Conservation (phyloP, 2,113 vertebrate genomes). For the Nesogale talazaci region DNA sequence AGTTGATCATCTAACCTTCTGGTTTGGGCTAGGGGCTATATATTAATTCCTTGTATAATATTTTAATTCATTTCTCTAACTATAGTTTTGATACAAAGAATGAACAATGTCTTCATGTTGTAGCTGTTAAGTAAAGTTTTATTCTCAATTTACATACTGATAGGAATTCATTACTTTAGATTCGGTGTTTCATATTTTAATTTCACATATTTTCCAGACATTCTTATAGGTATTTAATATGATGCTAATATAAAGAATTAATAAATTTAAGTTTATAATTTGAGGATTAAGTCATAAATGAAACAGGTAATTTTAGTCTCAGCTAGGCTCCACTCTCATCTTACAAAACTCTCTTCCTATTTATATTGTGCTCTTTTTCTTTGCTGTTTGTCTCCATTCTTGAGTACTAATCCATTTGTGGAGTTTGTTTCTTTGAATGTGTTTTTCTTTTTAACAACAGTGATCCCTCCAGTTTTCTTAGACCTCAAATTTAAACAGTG, state of each 20-base stretch:
- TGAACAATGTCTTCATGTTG: not conserved
- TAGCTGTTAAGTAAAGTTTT: not conserved
- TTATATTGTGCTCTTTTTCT: not conserved
- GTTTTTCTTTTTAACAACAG: not conserved
- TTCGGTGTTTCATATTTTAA: not conserved
- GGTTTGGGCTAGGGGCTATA: not conserved
- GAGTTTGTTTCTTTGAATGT: not conserved
- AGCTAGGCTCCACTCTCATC: not conserved
- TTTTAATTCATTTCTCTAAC: constrained; percentile 8
- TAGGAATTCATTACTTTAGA: not conserved
- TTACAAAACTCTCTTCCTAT: not conserved
- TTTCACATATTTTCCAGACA: not conserved
- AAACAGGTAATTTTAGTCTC: not conserved
- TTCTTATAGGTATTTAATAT: not conserved
- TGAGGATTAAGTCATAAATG: not conserved
- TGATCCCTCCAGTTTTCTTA: no score
- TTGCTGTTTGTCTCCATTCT: not conserved
- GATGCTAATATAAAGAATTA: not conserved
- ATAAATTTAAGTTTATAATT: not conserved
- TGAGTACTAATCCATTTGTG: not conserved
- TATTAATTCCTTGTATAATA: not conserved
- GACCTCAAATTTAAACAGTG: no score
- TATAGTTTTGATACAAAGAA: not conserved
- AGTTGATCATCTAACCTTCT: not conserved
- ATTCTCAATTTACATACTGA: not conserved